Conservation (phyloP, 2,113 vertebrate species). For the Festucalex cinctus region DNA sequence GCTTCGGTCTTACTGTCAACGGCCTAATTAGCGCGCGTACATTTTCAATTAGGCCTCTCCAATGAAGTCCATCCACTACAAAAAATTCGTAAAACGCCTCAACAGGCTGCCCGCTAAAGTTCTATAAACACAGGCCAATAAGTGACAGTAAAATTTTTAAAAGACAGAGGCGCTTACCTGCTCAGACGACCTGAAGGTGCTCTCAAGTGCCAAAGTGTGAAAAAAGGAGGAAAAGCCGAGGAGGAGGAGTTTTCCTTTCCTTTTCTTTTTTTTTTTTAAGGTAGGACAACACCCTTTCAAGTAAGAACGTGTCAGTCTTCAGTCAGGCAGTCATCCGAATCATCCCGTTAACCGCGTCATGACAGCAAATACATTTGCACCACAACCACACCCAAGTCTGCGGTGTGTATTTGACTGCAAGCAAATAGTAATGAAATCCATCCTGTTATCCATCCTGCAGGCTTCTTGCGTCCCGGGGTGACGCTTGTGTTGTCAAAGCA, state of each 20-base stretch:
- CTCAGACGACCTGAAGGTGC: conserved; percentile 8
- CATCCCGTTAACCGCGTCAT: neutral
- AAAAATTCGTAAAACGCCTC: conserved; percentile 24
- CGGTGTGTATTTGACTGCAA: neutral
- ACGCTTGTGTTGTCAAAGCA: neutral
- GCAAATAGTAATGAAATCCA: neutral
- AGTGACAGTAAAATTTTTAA: neutral
- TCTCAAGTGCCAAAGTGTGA: conserved; percentile 2
- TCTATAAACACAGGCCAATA: neutral
- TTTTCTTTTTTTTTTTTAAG: neutral
- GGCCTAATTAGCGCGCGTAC: conserved; percentile 34
- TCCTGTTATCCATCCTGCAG: neutral
- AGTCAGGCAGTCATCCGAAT: neutral
- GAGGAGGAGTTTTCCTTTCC: neutral
- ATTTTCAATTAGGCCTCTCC: conserved; percentile 40
- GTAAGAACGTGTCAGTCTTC: conserved; percentile 16
- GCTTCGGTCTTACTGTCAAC: conserved; percentile 20
- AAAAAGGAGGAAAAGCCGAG: neutral
- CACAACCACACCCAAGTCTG: conserved; percentile 23
- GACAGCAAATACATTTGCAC: conserved; percentile 3
- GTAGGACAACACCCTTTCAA: neutral
- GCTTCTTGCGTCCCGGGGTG: conserved; percentile 11
- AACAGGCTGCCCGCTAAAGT: conserved; percentile 2
- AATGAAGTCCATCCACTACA: neutral
- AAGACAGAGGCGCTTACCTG: conserved; percentile 38